Evolutionary conservation across 2,113 vertebrate species (phyloP).

Genomic region (Arenaria interpres): DNA sequence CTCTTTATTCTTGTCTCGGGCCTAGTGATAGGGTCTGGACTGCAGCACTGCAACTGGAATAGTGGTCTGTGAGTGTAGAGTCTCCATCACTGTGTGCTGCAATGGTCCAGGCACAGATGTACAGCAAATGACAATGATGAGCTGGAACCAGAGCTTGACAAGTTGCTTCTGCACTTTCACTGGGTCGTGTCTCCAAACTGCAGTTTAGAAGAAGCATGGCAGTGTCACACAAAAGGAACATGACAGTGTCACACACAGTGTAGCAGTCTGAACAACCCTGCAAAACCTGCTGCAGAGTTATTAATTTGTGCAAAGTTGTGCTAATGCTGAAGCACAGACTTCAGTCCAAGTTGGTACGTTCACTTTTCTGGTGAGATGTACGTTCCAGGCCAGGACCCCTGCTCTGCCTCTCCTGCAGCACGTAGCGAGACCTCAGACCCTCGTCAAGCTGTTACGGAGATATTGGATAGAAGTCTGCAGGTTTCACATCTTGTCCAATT

Average conservation of each 20-base stretch:
- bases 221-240: neutral
- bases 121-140: accelerated
- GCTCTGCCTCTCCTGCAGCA: neutral
- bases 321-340: neutral
- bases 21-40: neutral
- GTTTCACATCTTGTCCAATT: neutral
- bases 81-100: neutral
- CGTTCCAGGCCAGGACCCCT: accelerated
- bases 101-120: accelerated
- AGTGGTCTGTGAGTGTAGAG: neutral
- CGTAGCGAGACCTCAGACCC: accelerated
- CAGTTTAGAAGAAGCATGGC: neutral
- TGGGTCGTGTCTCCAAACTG: neutral
- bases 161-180: neutral
- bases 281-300: neutral
- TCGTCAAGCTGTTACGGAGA: neutral
- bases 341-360: neutral
- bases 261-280: neutral
- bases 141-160: accelerated
- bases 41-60: neutral
- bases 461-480: neutral
- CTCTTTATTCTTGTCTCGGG: neutral
- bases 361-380: neutral
- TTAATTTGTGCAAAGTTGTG: neutral
- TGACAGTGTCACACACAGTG: neutral